A percentile compares a stretch with the other conserved stretches of the same genome.
Evolutionary conservation across 2,113 vertebrate species (phyloP).

Genomic region (Labeo catla): DNA sequence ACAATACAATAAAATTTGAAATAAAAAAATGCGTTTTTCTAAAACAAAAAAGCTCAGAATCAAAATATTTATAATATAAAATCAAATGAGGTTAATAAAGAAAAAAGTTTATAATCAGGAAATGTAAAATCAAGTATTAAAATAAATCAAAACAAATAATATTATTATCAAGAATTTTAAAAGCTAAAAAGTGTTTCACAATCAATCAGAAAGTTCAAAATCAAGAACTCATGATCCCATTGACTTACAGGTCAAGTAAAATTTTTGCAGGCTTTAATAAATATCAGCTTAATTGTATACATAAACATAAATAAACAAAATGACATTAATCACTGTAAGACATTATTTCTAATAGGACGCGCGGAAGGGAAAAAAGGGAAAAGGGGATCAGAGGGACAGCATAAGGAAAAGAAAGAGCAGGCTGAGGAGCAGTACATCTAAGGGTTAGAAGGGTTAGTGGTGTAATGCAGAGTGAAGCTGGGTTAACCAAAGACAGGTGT

Average conservation of each 20-base stretch:
- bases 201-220: background rate
- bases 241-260: too few relatives aligned
- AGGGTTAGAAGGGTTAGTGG: constrained; percentile 64
- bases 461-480: constrained; percentile 67
- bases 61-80: background rate
- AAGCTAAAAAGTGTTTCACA: background rate
- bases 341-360: background rate
- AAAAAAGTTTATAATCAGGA: background rate
- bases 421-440: constrained; percentile 39
- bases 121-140: background rate
- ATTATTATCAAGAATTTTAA: background rate
- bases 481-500: constrained; percentile 63
- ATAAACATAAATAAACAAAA: background rate
- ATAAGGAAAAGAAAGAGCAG: constrained; percentile 14
- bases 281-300: too few relatives aligned
- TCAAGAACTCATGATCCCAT: background rate
- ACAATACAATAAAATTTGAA: too few relatives aligned
- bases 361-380: too few relatives aligned
- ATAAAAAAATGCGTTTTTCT: too few relatives aligned
- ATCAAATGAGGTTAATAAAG: background rate
- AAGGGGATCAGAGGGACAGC: background rate
- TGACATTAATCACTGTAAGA: background rate
- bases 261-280: too few relatives aligned
- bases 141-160: background rate
- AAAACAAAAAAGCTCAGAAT: background rate